Evolutionary conservation across 92 coral and sea anemone species (phyloP).

Genomic region (Siderastrea radians): DNA sequence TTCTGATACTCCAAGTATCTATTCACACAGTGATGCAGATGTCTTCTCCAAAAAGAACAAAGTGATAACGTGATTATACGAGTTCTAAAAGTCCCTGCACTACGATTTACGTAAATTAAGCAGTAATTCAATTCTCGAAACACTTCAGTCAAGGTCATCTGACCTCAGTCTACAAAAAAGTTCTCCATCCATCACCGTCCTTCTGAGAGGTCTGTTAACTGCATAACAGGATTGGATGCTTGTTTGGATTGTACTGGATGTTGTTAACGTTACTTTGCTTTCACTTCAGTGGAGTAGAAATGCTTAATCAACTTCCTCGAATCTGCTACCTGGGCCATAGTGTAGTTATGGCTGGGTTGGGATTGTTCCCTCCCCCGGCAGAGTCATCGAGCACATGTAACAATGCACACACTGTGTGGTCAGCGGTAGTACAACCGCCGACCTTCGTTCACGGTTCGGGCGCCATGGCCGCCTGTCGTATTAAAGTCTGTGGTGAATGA

Average conservation of each 20-base stretch:
- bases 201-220: background rate
- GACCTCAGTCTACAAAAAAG: background rate
- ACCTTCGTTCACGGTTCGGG: too few relatives aligned
- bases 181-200: background rate
- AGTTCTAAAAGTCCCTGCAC: background rate
- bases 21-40: constrained; percentile 8
- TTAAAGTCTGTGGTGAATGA: too few relatives aligned
- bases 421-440: too few relatives aligned
- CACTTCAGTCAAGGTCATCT: background rate
- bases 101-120: background rate
- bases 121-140: background rate
- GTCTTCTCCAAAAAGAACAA: background rate
- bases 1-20: constrained; percentile 9
- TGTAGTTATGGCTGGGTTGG: too few relatives aligned
- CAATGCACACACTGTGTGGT: too few relatives aligned
- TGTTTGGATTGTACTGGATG: background rate
- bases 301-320: constrained; percentile 14
- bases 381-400: too few relatives aligned
- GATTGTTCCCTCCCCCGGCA: too few relatives aligned
- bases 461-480: too few relatives aligned
- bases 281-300: constrained; percentile 32
- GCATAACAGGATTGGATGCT: background rate
- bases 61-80: background rate
- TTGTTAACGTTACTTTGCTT: constrained; percentile 2
- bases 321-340: constrained; percentile 27